Percentiles rank a stretch among this genome's conserved stretches.
These are phyloP conservation scores for Etia nguti DNA, from an alignment of 2,113 vertebrate species.

Conservation along the genomic window DNA sequence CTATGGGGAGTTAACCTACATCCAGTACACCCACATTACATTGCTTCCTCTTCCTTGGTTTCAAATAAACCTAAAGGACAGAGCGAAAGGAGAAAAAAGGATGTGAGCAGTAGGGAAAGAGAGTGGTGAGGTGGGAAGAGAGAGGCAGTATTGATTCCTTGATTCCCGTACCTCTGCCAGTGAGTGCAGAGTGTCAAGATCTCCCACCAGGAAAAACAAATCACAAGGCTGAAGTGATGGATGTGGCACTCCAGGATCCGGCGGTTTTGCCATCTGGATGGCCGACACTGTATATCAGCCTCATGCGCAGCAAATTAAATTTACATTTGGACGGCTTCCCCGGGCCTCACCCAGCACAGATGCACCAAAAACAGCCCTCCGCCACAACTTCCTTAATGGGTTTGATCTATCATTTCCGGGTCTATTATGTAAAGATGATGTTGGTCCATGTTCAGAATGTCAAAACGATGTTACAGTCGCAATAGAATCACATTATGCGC, in stretches of 20 bases:
- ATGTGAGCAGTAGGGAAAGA: not conserved
- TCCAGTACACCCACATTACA: constrained; percentile 36
- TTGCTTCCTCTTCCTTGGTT: constrained; percentile 32
- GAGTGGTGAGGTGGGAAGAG: constrained; percentile 36
- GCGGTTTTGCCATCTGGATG: constrained; percentile 72
- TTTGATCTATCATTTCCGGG: constrained; percentile 63
- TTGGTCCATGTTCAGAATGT: constrained; percentile 48
- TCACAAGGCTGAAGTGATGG: constrained; percentile 76
- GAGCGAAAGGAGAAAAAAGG: not conserved
- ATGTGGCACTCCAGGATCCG: constrained; percentile 72
- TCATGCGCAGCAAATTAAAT: constrained; percentile 74
- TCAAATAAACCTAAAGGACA: constrained; percentile 53
- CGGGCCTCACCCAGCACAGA: constrained; percentile 52
- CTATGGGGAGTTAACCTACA: constrained; percentile 56
- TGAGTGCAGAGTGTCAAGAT: constrained; percentile 68
- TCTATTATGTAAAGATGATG: constrained; percentile 65
- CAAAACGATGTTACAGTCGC: constrained; percentile 54
- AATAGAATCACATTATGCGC: constrained; percentile 58
- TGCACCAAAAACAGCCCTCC: constrained; percentile 51
- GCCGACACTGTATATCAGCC: constrained; percentile 70
- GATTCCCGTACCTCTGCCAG: constrained; percentile 69
- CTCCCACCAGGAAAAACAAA: constrained; percentile 75
- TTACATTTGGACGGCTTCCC: constrained; percentile 71
- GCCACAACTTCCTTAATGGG: constrained; percentile 51
- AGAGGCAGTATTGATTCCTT: constrained; percentile 69